Percentiles rank a stretch among this genome's conserved stretches.
These are phyloP conservation scores for Drosophila seclusa DNA, from an alignment of 2,888 invertebrate species.

Conservation along the genomic window DNA sequence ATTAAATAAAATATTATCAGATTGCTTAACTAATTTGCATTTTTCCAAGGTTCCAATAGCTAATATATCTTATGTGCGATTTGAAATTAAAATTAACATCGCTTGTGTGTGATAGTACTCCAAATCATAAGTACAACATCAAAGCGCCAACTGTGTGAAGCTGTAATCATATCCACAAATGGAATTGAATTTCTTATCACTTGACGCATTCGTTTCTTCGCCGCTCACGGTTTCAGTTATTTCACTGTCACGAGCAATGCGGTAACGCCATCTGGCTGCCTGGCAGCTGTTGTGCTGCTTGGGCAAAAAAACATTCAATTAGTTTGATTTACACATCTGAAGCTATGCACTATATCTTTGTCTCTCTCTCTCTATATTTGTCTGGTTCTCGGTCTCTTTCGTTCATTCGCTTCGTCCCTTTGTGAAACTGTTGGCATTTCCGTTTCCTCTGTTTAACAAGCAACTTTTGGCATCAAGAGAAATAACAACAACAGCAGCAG, in stretches of 20 bases:
- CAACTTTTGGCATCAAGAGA: slow-evolving; percentile 70
- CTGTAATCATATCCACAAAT: slow-evolving; percentile 36
- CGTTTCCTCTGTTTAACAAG: slow-evolving; percentile 80
- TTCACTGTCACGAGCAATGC: slow-evolving; percentile 27
- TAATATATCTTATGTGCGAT: neutral
- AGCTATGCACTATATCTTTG: slow-evolving; percentile 26
- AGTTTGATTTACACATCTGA: slow-evolving; percentile 77
- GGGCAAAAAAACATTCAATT: slow-evolving; percentile 77
- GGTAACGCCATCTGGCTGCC: slow-evolving; percentile 35
- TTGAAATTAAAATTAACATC: slow-evolving; percentile 21
- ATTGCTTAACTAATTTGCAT: neutral
- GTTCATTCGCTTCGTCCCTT: slow-evolving; percentile 61
- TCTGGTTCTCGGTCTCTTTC: neutral
- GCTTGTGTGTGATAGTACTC: neutral
- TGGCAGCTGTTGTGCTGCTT: slow-evolving; percentile 61
- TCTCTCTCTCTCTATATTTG: neutral
- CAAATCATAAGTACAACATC: slow-evolving; percentile 27
- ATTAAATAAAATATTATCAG: neutral
- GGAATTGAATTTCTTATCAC: slow-evolving; percentile 75
- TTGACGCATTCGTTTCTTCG: slow-evolving; percentile 33
- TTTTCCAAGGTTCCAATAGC: neutral
- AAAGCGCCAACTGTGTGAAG: slow-evolving; percentile 33
- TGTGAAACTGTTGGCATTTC: slow-evolving; percentile 78
- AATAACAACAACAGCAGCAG: slow-evolving; percentile 52
- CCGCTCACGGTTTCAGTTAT: slow-evolving; percentile 9